These are phyloP conservation scores for Nesometra sesokonis DNA, from an alignment of 35 echinoderm and acorn worm genomes.

Conservation along the genomic window DNA sequence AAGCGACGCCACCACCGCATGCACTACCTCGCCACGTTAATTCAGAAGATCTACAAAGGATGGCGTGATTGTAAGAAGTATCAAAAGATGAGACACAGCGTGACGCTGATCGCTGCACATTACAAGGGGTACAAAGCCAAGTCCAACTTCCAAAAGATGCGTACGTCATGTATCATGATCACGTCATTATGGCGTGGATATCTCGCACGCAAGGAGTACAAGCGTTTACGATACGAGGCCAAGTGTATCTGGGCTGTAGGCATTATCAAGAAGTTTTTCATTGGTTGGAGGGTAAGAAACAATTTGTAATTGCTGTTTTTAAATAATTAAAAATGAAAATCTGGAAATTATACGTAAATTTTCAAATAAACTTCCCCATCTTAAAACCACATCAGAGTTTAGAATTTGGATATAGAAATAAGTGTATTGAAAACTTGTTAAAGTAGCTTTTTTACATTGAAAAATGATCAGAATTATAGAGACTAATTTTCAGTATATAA, in stretches of 20 bases:
- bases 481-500: no score
- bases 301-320: no score
- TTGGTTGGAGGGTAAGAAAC: constrained; percentile 76
- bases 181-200: constrained; percentile 66
- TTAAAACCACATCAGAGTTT: no score
- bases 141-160: constrained; percentile 54
- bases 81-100: constrained; percentile 50
- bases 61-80: constrained; percentile 40
- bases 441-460: no score
- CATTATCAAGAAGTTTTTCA: constrained; percentile 77
- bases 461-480: no score
- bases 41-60: constrained; percentile 74
- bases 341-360: no score
- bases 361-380: no score
- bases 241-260: constrained; percentile 73
- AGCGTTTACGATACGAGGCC: constrained; percentile 48
- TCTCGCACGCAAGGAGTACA: constrained; percentile 66
- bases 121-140: constrained; percentile 69
- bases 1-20: constrained; percentile 63
- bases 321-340: no score
- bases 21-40: constrained; percentile 71
- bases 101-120: constrained; percentile 55
- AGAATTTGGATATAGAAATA: no score
- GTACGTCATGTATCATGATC: constrained; percentile 45
- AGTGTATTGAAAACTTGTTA: no score